Conservation (phyloP, 2,797 vertebrate species). For the Chaetodon trifasciatus region DNA sequence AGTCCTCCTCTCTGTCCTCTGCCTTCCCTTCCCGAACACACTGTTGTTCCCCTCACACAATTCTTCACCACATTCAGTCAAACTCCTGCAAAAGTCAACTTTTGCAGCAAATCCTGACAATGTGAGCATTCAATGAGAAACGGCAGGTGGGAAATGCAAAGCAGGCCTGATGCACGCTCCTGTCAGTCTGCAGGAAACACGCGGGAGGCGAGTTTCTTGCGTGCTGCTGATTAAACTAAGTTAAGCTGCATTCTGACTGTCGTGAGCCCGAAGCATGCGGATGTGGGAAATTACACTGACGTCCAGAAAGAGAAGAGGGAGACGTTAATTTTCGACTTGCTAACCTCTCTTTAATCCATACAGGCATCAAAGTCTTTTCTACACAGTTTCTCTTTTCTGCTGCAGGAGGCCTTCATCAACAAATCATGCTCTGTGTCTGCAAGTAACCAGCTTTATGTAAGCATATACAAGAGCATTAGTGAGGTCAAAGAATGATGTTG, state of each 20-base stretch:
- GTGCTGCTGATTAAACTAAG: constrained; percentile 39
- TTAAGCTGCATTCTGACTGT: constrained; percentile 23
- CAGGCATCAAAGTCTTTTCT: neutral
- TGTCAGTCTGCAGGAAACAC: constrained; percentile 38
- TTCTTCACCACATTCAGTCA: too few species aligned
- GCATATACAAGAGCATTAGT: neutral
- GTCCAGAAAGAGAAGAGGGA: constrained; percentile 7
- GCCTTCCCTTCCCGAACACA: too few species aligned
- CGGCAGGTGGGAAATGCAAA: constrained; percentile 23
- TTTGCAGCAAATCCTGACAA: constrained; percentile 4
- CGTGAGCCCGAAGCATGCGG: constrained; percentile 11
- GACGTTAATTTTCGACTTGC: constrained; percentile 17
- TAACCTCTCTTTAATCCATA: constrained; percentile 30
- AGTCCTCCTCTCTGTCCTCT: too few species aligned
- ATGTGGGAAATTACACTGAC: constrained; percentile 25
- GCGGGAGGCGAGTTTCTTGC: constrained; percentile 4
- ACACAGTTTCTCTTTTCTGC: neutral
- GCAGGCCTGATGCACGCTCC: neutral
- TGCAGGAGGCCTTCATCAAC: neutral
- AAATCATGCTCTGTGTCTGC: neutral
- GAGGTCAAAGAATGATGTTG: too few species aligned
- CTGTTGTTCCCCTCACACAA: too few species aligned
- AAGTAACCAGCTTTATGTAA: neutral
- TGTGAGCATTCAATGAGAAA: neutral
- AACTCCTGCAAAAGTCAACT: too few species aligned